Conservation (phyloP, 2,113 vertebrate species). For the Sinocyclocheilus grahami region DNA sequence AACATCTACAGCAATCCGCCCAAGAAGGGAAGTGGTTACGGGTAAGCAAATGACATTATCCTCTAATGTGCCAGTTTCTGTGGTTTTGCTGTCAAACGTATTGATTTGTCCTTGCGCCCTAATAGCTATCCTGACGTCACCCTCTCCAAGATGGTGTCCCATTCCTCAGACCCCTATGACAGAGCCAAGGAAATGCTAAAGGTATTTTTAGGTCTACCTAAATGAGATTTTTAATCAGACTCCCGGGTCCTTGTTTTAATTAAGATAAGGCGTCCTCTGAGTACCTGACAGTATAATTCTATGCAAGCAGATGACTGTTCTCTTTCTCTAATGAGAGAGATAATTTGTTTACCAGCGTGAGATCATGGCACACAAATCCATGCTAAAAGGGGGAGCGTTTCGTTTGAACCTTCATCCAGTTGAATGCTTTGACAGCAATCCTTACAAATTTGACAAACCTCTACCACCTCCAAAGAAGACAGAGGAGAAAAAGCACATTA, state of each 20-base stretch:
- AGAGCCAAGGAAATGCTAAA: slow-evolving; percentile 71
- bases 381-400: slow-evolving; percentile 82
- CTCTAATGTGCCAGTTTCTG: not conserved
- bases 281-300: not conserved
- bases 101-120: slow-evolving; percentile 53
- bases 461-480: slow-evolving; percentile 72
- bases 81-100: slow-evolving; percentile 6
- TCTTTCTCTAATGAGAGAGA: slow-evolving; percentile 8
- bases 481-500: slow-evolving; percentile 52
- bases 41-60: slow-evolving; percentile 69
- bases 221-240: not conserved
- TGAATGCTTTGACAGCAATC: slow-evolving; percentile 85
- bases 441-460: slow-evolving; percentile 75
- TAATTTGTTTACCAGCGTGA: slow-evolving; percentile 73
- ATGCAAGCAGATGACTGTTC: slow-evolving; percentile 22
- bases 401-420: slow-evolving; percentile 80
- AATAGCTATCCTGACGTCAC: slow-evolving; percentile 83
- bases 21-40: slow-evolving; percentile 87
- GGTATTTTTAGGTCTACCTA: slow-evolving; percentile 67
- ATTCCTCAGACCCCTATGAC: slow-evolving; percentile 78
- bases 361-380: slow-evolving; percentile 68
- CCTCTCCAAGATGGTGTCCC: slow-evolving; percentile 75
- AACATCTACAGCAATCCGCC: slow-evolving; percentile 84
- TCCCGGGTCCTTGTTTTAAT: not conserved
- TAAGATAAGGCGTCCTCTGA: slow-evolving; percentile 3